Base-by-base conservation (phyloP, 2,797 vertebrate genomes). In the Sebastolobus altivelis region DNA sequence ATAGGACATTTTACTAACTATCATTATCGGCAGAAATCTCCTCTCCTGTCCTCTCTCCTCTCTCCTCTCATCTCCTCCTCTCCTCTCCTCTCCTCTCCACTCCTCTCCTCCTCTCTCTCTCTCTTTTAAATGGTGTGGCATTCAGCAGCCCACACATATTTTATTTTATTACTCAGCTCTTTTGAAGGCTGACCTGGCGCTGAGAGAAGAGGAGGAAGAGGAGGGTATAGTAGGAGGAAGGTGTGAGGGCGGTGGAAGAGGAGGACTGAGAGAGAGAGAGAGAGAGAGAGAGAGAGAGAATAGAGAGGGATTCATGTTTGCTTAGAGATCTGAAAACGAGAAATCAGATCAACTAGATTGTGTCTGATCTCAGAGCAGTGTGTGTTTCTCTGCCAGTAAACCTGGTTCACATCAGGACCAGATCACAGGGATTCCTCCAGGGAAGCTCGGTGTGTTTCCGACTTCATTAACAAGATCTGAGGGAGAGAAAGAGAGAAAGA, bases 161-260 rank as follows among this genome's bases (percentile, higher is more conserved):
- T 43, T 10, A 58, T 74, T 65, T 75, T 82, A 78, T 75, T 38
- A 65, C 82, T 77, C 79, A 18, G 83, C 77, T 78, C 63, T 75
- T 73, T 72, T 84, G 52, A 38, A 62, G 81, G 72, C 75, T 68
- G 88, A 82, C 76, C 76, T 76, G 83, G 3, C 46, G 77, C 40
- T 49, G 49, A 70, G 10, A 40, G 65, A 18, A 22, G 82, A 43
- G 27, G 85, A 52, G 40, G 31, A 55, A 9, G 81, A 66, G 67
- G 60, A 40, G 35, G 46, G 18, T 43, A 9, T 2, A 6, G 59
- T 33, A 4, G 52, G 65, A 72, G 52, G 65, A 65, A n/a, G 69
- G 27, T 60, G 75, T 25, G 58, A 65, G 58, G 68, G 62, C 37
- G 46, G 49, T 14, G 13, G 12, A 65, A 12, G 46, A 75, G 6